Base-by-base conservation (phyloP, 2,888 invertebrate species). In the Amiota minor region DNA sequence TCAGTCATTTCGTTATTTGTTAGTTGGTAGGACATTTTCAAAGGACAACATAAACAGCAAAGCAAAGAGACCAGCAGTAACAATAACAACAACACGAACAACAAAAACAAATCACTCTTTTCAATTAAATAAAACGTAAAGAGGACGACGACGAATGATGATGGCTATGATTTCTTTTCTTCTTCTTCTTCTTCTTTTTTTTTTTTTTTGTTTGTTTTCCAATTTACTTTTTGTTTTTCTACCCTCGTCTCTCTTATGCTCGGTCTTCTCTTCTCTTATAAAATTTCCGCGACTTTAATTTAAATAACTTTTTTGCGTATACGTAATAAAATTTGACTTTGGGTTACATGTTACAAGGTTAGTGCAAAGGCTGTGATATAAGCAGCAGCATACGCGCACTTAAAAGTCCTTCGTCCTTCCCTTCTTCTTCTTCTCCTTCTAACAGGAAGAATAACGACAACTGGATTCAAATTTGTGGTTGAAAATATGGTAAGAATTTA, bases 231-330 rank as follows among this genome's bases (percentile, higher is more conserved):
- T n/a, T n/a, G n/a, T n/a, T n/a, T n/a, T n/a, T n/a, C n/a, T n/a
- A n/a, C n/a, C n/a, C n/a, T n/a, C n/a, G n/a, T n/a, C n/a, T n/a
- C n/a, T n/a, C n/a, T n/a, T n/a, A n/a, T n/a, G n/a, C 35, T 35
- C 4, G 0, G 6, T 35, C 12, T 6, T 1, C 53, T 4, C 53
- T 50, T 16, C 20, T 56, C 18, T 67, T 11, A 16, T 50, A 75
- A 74, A 79, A 81, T 81, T 82, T 75, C 75, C 76, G 75, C 76
- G 78, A 78, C 81, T 82, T 80, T 81, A 81, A 82, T 82, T 81
- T 81, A 76, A 82, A 81, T 81, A 79, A 79, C 80, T 81, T 81
- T 82, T 78, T 16, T 35, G 76, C 70, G 71, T 78, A 69, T 78
- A 9, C 4, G 16, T 79, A 78, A 76, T 80, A 79, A 71, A 79